Percentiles rank a stretch among this genome's conserved stretches.
phyloP scores from a whole-genome alignment of 1,140 invertebrate genomes.

The Drosophila tsacasi region DNA sequence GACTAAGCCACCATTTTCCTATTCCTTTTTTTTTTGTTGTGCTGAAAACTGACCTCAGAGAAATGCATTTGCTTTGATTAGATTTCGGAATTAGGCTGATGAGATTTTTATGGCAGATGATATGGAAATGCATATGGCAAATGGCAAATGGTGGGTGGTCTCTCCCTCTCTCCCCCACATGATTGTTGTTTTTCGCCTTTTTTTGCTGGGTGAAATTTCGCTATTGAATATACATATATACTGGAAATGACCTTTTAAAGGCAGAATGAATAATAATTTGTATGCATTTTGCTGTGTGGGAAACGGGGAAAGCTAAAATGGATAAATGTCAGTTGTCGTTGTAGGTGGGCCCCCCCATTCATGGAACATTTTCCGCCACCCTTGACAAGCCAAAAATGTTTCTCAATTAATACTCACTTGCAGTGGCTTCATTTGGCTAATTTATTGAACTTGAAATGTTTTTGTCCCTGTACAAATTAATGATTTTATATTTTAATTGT shows the following conservation, averaged over 20 bases:
- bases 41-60: conserved; percentile 49
- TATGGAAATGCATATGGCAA: conserved; percentile 41
- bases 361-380: conserved; percentile 36
- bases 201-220: conserved; percentile 48
- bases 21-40: background rate
- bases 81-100: conserved; percentile 68
- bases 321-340: conserved; percentile 39
- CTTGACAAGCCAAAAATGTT: conserved; percentile 34
- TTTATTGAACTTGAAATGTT: conserved; percentile 1
- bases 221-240: conserved; percentile 43
- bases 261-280: conserved; percentile 47
- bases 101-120: conserved; percentile 50
- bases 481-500: background rate
- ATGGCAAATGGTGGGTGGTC: conserved; percentile 37
- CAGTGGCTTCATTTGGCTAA: background rate
- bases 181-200: conserved; percentile 23
- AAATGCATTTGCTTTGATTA: conserved; percentile 75
- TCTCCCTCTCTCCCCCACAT: background rate
- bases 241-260: conserved; percentile 66
- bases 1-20: conserved; percentile 33
- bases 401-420: conserved; percentile 17
- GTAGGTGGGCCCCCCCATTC: conserved; percentile 38
- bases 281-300: conserved; percentile 29
- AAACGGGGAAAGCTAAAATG: conserved; percentile 41
- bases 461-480: too few species aligned